Percentiles rank a stretch among this genome's conserved stretches.
Evolutionary conservation across 2,888 invertebrate species (phyloP).

Genomic region (Amiota mariae): DNA sequence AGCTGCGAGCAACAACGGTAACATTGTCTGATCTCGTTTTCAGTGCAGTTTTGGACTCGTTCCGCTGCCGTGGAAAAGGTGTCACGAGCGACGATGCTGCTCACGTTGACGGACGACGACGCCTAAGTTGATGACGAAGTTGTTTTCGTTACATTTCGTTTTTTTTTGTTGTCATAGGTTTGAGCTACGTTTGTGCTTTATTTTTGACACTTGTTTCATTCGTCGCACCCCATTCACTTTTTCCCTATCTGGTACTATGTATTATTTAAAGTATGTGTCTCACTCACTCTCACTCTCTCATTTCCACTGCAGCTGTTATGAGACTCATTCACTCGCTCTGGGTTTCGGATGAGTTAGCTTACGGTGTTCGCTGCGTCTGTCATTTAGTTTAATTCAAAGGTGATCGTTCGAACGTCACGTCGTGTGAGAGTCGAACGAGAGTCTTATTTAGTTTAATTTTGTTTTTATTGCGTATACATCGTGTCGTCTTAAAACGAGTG

Average conservation of each 20-base stretch:
- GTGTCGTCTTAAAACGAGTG: conserved; percentile 35
- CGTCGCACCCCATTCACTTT: conserved; percentile 6
- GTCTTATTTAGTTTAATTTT: conserved; percentile 26
- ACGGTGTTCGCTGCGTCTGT: conserved; percentile 37
- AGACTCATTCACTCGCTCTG: neutral
- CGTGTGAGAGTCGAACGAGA: conserved; percentile 42
- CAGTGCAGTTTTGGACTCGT: conserved; percentile 64
- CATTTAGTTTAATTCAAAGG: conserved; percentile 62
- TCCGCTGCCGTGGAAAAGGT: conserved; percentile 48
- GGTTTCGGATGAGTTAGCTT: neutral
- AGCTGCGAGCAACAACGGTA: conserved; percentile 27
- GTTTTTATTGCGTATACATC: conserved; percentile 54
- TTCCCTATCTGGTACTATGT: neutral
- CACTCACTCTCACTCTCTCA: neutral
- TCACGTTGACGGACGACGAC: conserved; percentile 42
- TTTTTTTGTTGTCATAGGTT: conserved; percentile 39
- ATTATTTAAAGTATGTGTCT: neutral
- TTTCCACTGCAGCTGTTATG: neutral
- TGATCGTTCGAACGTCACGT: conserved; percentile 57
- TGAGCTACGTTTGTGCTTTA: conserved; percentile 18
- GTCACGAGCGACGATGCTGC: conserved; percentile 35
- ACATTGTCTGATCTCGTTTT: conserved; percentile 54
- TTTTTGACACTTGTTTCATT: neutral
- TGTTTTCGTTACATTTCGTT: conserved; percentile 18
- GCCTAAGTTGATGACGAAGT: conserved; percentile 14